phyloP scores from a whole-genome alignment of 92 coral and sea anemone species.

The Porites cylindrica region DNA sequence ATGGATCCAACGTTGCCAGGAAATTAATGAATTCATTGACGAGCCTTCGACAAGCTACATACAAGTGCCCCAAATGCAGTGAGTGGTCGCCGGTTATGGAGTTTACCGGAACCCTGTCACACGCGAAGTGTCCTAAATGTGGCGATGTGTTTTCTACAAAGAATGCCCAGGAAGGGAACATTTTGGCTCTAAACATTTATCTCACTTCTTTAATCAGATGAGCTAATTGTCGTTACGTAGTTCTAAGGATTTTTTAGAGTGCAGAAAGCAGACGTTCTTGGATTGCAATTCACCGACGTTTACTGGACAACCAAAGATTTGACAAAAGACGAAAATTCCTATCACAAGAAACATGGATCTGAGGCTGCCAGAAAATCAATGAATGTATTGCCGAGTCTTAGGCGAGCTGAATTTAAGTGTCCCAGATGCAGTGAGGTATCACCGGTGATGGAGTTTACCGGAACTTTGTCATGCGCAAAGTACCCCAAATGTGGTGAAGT shows the following conservation, averaged over 20 bases:
- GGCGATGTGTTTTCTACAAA: too few species aligned
- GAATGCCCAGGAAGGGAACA: too few species aligned
- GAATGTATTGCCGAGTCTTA: constrained; percentile 38
- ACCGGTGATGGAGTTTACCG: constrained; percentile 32
- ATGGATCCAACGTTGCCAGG: constrained; percentile 1
- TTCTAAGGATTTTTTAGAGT: constrained; percentile 70
- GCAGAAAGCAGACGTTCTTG: constrained; percentile 67
- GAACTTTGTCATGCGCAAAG: neutral
- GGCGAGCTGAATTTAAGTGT: constrained; percentile 28
- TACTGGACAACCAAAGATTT: constrained; percentile 38
- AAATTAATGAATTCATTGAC: neutral
- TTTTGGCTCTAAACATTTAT: too few species aligned
- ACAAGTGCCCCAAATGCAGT: too few species aligned
- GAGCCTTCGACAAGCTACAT: too few species aligned
- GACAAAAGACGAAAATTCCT: constrained; percentile 23
- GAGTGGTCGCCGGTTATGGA: too few species aligned
- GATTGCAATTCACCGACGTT: constrained; percentile 61
- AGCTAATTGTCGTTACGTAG: too few species aligned
- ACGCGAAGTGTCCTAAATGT: too few species aligned
- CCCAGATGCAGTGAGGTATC: too few species aligned
- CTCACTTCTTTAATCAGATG: neutral
- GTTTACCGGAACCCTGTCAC: too few species aligned
- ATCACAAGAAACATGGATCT: constrained; percentile 22
- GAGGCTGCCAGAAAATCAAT: constrained; percentile 30
- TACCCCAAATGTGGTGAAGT: constrained; percentile 27